Conservation (phyloP, 1,140 invertebrate genomes). For the Neodiprion lecontei region DNA sequence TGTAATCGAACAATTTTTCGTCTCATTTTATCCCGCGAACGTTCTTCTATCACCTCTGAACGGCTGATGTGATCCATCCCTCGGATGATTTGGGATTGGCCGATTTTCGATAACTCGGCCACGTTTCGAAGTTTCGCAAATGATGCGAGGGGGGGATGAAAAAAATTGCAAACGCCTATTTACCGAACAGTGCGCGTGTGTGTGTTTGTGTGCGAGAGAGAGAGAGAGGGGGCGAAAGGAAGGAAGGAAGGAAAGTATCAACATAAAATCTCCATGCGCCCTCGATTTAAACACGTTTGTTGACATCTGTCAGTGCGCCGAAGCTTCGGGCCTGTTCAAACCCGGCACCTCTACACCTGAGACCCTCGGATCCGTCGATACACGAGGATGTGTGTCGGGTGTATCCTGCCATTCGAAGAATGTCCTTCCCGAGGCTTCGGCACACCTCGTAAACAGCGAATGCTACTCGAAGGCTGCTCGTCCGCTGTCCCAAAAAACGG, state of each 20-base stretch:
- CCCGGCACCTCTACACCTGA: too few relatives aligned
- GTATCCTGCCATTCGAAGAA: neutral
- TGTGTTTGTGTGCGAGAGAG: neutral
- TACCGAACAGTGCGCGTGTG: too few relatives aligned
- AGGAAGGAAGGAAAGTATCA: neutral
- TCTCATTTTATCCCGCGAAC: too few relatives aligned
- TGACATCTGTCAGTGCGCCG: slow-evolving; percentile 4
- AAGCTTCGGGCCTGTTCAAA: neutral
- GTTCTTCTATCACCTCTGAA: too few relatives aligned
- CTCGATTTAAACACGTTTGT: slow-evolving; percentile 2
- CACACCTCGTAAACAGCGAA: neutral
- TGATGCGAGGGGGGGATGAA: too few relatives aligned
- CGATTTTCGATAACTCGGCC: too few relatives aligned
- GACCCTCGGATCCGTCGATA: too few relatives aligned
- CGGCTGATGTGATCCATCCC: too few relatives aligned
- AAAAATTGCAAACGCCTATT: too few relatives aligned
- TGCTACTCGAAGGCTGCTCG: neutral
- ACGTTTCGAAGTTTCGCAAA: too few relatives aligned
- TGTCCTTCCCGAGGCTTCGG: neutral
- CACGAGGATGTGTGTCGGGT: neutral
- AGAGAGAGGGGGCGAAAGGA: neutral
- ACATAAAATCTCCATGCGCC: neutral
- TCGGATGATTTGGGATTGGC: too few relatives aligned
- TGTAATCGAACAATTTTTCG: too few relatives aligned
- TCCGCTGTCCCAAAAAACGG: neutral